Percentiles rank a stretch among this genome's conserved stretches.
These are phyloP conservation scores for Manduca sexta DNA, from an alignment of 1,140 invertebrate species.

Conservation along the genomic window DNA sequence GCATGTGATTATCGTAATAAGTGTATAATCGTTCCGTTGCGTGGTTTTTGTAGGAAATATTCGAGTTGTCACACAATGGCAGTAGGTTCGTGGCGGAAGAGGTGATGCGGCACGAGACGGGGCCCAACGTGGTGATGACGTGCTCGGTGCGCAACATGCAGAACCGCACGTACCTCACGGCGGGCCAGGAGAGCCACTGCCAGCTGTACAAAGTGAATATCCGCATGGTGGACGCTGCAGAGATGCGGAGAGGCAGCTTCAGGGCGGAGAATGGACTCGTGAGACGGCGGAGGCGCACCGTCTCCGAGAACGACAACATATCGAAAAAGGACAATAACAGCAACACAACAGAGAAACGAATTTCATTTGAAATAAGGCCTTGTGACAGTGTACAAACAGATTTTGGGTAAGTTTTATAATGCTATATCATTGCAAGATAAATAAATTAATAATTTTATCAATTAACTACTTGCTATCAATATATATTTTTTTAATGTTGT, in stretches of 20 bases:
- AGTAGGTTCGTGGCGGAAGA: conserved; percentile 87
- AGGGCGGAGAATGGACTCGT: conserved; percentile 66
- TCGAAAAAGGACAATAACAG: conserved; percentile 64
- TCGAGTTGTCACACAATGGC: conserved; percentile 90
- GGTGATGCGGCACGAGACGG: conserved; percentile 90
- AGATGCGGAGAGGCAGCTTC: conserved; percentile 64
- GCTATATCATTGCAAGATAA: background rate
- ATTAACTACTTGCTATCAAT: too few relatives aligned
- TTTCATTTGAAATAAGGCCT: conserved; percentile 82
- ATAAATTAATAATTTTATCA: too few relatives aligned
- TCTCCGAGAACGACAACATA: conserved; percentile 63
- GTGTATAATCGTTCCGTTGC: conserved; percentile 1
- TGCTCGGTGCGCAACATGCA: conserved; percentile 78
- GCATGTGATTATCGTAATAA: background rate
- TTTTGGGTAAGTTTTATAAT: conserved; percentile 75
- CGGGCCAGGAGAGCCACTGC: conserved; percentile 93
- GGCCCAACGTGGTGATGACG: conserved; percentile 93
- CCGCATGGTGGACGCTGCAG: conserved; percentile 74
- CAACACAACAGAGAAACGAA: conserved; percentile 73
- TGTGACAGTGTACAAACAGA: conserved; percentile 87
- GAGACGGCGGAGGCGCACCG: conserved; percentile 52
- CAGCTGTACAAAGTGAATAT: conserved; percentile 89
- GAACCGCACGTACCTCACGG: conserved; percentile 83
- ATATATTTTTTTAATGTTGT: too few relatives aligned
- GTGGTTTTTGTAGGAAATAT: conserved; percentile 84